Percentiles rank a stretch among this genome's conserved stretches.
Evolutionary conservation across 2,888 invertebrate genomes (phyloP).

Genomic region (Hirtodrosophila alboralis): DNA sequence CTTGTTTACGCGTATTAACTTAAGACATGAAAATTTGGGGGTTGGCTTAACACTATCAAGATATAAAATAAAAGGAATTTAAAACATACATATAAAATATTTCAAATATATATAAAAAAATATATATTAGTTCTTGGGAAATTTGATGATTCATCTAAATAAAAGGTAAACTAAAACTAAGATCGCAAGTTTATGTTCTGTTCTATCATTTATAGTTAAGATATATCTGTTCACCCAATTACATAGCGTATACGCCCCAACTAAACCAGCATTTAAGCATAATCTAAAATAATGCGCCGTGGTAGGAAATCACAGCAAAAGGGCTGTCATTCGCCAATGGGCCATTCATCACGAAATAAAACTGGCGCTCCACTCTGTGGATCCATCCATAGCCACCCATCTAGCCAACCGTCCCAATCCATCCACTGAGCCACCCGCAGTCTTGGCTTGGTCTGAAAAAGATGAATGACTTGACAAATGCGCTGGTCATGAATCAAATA

Average conservation of each 20-base stretch:
- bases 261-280: constrained; percentile 2
- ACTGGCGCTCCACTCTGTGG: constrained; percentile 21
- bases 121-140: no score
- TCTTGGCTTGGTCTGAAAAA: constrained; percentile 53
- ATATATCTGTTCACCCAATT: neutral
- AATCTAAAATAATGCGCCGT: constrained; percentile 59
- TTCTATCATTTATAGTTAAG: neutral
- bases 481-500: constrained; percentile 82
- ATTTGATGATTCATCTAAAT: no score
- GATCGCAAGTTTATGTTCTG: no score
- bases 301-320: constrained; percentile 60
- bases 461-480: constrained; percentile 82
- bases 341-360: constrained; percentile 61
- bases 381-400: constrained; percentile 10
- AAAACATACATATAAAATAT: no score
- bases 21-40: no score
- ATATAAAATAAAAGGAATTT: no score
- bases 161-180: no score
- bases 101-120: no score
- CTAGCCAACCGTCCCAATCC: neutral
- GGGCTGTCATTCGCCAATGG: constrained; percentile 62
- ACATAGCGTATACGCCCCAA: constrained; percentile 25
- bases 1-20: neutral
- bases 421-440: constrained; percentile 1
- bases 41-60: no score